Evolutionary conservation across 2,888 invertebrate genomes (phyloP).

Genomic region (Megalurothrips usitatus): DNA sequence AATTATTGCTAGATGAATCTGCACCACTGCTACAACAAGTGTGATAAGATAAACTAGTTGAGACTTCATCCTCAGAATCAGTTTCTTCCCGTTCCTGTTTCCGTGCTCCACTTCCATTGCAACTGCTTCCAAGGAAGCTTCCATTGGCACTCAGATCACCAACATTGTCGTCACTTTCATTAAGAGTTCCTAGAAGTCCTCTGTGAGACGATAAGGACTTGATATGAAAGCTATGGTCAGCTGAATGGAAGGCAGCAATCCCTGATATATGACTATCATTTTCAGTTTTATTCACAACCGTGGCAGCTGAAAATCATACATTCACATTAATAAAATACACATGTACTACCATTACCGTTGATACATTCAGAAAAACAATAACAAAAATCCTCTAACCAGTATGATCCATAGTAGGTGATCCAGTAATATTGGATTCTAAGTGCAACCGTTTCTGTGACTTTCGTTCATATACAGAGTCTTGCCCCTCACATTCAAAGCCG

Average conservation of each 20-base stretch:
- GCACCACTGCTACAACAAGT: conserved; percentile 29
- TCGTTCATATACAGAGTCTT: neutral
- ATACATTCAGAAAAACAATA: no score
- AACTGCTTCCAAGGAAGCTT: conserved; percentile 10
- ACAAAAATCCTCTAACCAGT: neutral
- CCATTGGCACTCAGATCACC: conserved; percentile 3
- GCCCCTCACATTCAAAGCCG: neutral
- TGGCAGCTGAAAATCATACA: neutral
- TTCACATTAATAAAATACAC: neutral
- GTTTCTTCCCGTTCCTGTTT: neutral
- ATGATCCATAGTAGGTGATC: conserved; percentile 20
- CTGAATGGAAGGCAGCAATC: conserved; percentile 68
- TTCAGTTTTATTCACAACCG: conserved; percentile 20
- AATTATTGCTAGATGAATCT: conserved; percentile 2
- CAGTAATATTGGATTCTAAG: neutral
- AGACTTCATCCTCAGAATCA: neutral
- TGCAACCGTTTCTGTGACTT: neutral
- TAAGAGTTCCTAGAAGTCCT: neutral
- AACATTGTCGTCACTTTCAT: conserved; percentile 12
- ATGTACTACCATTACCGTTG: no score
- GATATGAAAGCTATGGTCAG: conserved; percentile 51
- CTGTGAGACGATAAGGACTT: neutral
- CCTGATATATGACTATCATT: conserved; percentile 61
- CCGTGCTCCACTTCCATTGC: neutral
- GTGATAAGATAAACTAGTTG: conserved; percentile 25